These are phyloP conservation scores for Nothoprocta pentlandii DNA, from an alignment of 2,113 vertebrate genomes.

Conservation along the genomic window DNA sequence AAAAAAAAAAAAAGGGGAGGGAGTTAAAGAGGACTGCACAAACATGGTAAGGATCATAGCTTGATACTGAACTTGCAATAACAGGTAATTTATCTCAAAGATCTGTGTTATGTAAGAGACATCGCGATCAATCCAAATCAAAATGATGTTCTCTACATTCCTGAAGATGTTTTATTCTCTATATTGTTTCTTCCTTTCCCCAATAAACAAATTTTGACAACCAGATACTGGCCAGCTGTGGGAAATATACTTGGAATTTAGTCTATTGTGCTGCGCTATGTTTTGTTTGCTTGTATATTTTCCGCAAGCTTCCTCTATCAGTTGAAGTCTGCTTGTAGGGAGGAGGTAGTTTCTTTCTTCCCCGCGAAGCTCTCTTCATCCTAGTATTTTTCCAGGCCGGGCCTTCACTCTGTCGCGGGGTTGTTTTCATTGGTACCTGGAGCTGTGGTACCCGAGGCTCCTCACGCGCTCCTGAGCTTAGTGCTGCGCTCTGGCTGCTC, in stretches of 20 bases:
- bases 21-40: background rate
- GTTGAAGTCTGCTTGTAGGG: background rate
- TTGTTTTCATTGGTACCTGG: background rate
- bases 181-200: background rate
- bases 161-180: background rate
- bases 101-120: background rate
- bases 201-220: background rate
- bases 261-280: background rate
- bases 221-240: background rate
- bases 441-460: background rate
- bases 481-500: background rate
- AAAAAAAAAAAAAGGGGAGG: background rate
- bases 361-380: background rate
- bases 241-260: background rate
- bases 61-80: background rate
- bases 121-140: background rate
- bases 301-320: background rate
- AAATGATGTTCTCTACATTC: background rate
- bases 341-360: background rate
- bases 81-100: background rate
- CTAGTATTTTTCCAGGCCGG: background rate
- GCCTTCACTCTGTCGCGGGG: accelerated
- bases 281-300: background rate
- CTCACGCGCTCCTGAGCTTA: background rate
- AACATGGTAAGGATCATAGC: background rate